Conservation (phyloP, 2,113 vertebrate species). For the Pachyramphus minor region DNA sequence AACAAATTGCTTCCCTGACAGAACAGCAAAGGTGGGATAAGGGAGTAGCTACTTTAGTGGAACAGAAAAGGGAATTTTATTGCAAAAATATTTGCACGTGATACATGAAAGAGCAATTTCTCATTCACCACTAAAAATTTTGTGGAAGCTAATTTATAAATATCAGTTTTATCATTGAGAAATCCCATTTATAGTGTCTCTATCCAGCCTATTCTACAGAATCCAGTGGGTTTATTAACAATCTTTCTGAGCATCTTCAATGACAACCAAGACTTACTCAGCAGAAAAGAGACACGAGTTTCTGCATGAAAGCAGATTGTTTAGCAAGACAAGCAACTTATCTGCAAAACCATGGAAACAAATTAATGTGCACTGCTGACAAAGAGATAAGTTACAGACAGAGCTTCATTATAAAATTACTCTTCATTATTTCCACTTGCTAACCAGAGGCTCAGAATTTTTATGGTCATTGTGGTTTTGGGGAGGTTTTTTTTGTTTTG, state of each 20-base stretch:
- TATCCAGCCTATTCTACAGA: background rate
- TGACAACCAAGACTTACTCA: background rate
- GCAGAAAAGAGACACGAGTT: background rate
- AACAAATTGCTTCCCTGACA: background rate
- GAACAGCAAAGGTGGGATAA: background rate
- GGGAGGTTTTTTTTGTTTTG: background rate
- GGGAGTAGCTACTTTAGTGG: background rate
- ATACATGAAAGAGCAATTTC: background rate
- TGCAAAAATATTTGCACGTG: background rate
- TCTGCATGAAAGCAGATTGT: background rate
- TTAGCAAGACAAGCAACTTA: slow-evolving; percentile 32
- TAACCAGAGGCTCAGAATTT: background rate
- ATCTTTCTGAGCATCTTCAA: background rate
- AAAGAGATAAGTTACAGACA: background rate
- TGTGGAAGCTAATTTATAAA: background rate
- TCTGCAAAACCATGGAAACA: background rate
- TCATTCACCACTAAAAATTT: background rate
- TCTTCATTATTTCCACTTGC: background rate
- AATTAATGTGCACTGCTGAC: slow-evolving; percentile 11
- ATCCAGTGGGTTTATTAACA: background rate
- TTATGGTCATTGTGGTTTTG: background rate
- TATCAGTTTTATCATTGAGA: background rate
- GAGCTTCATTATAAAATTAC: background rate
- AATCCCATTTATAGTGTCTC: background rate
- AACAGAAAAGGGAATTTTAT: background rate